Conservation (phyloP, 2,797 vertebrate genomes). For the Gallirallus australis region DNA sequence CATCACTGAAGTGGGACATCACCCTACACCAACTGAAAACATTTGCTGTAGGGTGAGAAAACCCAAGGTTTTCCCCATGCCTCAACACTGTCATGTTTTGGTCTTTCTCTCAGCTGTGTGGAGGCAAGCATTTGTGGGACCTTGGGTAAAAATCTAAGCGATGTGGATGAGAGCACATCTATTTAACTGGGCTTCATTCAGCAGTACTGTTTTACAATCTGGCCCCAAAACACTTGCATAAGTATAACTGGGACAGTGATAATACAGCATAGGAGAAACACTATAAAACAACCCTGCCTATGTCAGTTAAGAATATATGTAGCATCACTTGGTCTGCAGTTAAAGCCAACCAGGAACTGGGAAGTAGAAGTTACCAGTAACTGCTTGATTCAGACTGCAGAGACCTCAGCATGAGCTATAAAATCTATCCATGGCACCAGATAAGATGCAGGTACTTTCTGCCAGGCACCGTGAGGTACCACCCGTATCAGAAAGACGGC, state of each 20-base stretch:
- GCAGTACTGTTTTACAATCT: background rate
- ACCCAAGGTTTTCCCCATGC: background rate
- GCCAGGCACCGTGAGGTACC: background rate
- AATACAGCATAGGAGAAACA: background rate
- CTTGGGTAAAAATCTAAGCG: background rate
- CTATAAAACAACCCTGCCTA: too few species aligned
- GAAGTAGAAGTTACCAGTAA: background rate
- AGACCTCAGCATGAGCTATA: background rate
- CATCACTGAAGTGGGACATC: background rate
- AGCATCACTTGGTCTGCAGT: background rate
- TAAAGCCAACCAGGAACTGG: background rate
- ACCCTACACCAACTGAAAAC: background rate
- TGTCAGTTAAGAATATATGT: background rate
- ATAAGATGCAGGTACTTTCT: background rate
- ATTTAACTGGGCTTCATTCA: background rate
- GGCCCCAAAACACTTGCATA: background rate
- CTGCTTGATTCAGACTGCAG: background rate
- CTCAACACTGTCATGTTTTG: background rate
- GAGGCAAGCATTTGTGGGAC: background rate
- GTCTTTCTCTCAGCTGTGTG: fast-evolving
- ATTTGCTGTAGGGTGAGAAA: background rate
- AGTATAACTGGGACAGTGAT: background rate
- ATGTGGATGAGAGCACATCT: background rate
- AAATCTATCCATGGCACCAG: background rate
- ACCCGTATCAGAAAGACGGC: background rate